Conservation (phyloP, 2,888 invertebrate species). For the Coelopa pilipes region DNA sequence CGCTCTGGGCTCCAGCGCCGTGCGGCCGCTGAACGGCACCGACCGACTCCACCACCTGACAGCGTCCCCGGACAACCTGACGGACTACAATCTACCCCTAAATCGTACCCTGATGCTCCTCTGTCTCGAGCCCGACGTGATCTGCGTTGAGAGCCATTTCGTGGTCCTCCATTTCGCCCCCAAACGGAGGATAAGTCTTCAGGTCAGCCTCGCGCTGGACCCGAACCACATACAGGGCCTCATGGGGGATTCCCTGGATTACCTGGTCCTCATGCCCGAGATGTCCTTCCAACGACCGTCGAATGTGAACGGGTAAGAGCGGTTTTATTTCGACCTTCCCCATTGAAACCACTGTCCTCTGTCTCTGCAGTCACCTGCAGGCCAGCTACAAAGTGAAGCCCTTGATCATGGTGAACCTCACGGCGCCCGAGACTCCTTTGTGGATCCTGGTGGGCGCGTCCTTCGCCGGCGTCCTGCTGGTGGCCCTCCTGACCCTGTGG, state of each 20-base stretch:
- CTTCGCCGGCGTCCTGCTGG: slow-evolving; percentile 57
- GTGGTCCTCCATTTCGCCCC: background rate
- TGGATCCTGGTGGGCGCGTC: slow-evolving; percentile 63
- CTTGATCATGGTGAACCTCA: slow-evolving; percentile 16
- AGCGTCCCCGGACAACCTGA: no score
- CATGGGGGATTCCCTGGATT: background rate
- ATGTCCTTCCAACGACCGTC: no score
- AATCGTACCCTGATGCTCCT: background rate
- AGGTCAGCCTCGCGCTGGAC: slow-evolving; percentile 15
- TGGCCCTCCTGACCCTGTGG: slow-evolving; percentile 45
- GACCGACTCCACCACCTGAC: no score
- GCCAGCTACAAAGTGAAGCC: slow-evolving; percentile 1
- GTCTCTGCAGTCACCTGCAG: background rate
- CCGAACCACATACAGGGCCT: background rate
- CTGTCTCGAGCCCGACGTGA: background rate
- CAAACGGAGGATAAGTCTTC: slow-evolving; percentile 13
- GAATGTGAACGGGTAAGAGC: no score
- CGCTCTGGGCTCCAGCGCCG: no score
- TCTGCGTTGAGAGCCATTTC: slow-evolving; percentile 19
- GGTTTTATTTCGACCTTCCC: no score
- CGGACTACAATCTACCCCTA: no score
- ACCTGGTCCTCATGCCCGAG: slow-evolving; percentile 12
- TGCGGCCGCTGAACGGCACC: background rate
- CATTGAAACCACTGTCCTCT: background rate
- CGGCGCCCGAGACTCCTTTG: slow-evolving; percentile 47